Base-by-base conservation (phyloP, 2,888 invertebrate species). In the Teleiodes luculella region DNA sequence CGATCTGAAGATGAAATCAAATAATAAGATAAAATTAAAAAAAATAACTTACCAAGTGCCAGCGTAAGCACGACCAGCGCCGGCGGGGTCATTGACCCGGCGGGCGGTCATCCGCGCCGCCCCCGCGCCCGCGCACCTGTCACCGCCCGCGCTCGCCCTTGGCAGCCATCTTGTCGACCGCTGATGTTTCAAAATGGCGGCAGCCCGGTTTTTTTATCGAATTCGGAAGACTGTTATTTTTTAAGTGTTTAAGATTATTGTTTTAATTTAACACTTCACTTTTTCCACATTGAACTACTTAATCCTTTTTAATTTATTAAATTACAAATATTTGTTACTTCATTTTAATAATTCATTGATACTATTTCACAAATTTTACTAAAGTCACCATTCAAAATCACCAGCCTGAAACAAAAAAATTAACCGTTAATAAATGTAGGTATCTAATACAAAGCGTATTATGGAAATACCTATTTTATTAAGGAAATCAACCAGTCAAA, bases 71-170 rank as follows among this genome's bases (percentile, higher is more conserved):
- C 76, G 51, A 75, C 54, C 47, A 80, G 71, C 72, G 80, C 80
- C 77, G 83, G 79, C 83, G 86, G 76, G 82, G 80, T 84, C 87
- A 87, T 87, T 83, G 86, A 86, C 86, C 82, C 82, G 82, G 78
- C 84, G 83, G 83, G 81, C 81, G 63, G 62, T 58, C 56, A 48
- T 48, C 74, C 79, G 79, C 82, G 79, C 72, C 61, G 62, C 72
- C 78, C 76, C 83, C 73, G 74, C 87, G 84, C 84, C 70, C 82
- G 84, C 75, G 70, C 76, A 68, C 65, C 63, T 66, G 67, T 61
- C 63, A 71, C 66, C 74, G 80, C 74, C 74, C 80, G 81, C 73
- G 64, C 48, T 35, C 67, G 65, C 66, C 28, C 49, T 20, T 28
- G 48, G 37, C 31, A 56, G 43, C 28, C 43, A 43, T 28, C 28